Evolutionary conservation across 2,888 invertebrate genomes (phyloP), one percentile per base, ranked within the genome.

Genomic region (Zaprionus obscuricornis): DNA sequence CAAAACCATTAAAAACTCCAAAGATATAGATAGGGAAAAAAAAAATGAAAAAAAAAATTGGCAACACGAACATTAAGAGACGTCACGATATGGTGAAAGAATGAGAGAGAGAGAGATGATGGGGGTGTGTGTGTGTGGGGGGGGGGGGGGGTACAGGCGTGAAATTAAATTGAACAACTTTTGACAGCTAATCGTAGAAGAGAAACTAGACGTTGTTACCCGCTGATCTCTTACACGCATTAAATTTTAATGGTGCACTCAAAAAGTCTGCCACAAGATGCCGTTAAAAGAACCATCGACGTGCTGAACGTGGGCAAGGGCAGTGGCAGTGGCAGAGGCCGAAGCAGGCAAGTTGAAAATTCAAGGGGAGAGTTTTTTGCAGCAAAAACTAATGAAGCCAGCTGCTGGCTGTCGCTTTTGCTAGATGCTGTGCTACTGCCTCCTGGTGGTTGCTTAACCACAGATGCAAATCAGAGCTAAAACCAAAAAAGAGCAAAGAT

Each of bases 391-490:
- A 78, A 73, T 65, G 69, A 78, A 66, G 82, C 72, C 76, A 76
- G 76, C 81, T 76, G 84, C 63, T 49, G 59, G 37, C 56, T 52
- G 55, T n/a, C 45, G 76, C 58, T 34, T 34, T 33, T 56, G 64
- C 57, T n/a, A n/a, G n/a, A n/a, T n/a, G n/a, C n/a, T n/a, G n/a
- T n/a, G n/a, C n/a, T n/a, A n/a, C n/a, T n/a, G n/a, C n/a, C n/a
- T n/a, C n/a, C n/a, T 62, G 70, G 72, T 85, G 87, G 88, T 74
- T 74, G 78, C 66, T 69, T 75, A 86, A 87, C 89, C 88, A 76
- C 88, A 88, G 89, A 88, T 88, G 88, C 83, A 88, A 87, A 88
- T 88, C 88, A 83, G 71, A 81, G 68, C 47, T 33, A 70, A 67
- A 74, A 68, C 66, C 84, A 56, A 76, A 85, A 85, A 73, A 85